These are phyloP conservation scores for Plusia festucae DNA, from an alignment of 2,888 invertebrate species.

Conservation along the genomic window DNA sequence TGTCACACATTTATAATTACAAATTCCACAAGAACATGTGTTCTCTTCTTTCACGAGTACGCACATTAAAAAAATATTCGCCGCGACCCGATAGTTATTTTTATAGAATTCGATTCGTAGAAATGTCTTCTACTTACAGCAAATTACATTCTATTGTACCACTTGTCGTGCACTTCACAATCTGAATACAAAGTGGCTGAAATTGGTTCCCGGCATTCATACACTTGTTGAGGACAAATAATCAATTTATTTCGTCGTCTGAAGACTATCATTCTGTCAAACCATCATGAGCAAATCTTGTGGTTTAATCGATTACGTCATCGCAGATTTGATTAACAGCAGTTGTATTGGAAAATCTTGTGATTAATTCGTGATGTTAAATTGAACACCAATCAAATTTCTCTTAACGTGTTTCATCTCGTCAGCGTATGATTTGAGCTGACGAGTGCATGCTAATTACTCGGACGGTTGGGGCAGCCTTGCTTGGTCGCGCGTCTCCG, in stretches of 20 bases:
- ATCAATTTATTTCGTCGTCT: conserved; percentile 66
- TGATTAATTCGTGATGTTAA: conserved; percentile 32
- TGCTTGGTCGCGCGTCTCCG: conserved; percentile 57
- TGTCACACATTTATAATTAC: conserved; percentile 46
- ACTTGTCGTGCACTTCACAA: conserved; percentile 62
- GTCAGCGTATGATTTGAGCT: conserved; percentile 41
- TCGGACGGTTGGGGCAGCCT: conserved; percentile 30
- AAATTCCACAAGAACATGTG: conserved; percentile 24
- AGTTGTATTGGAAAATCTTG: conserved; percentile 14
- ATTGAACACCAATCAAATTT: conserved; percentile 52
- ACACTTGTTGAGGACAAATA: conserved; percentile 61
- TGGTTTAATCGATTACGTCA: conserved; percentile 40
- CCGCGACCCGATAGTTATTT: conserved; percentile 22
- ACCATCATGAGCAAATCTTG: conserved; percentile 24
- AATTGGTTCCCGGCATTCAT: conserved; percentile 67
- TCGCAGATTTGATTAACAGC: conserved; percentile 30
- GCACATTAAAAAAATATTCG: conserved; percentile 25
- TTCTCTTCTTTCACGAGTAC: conserved; percentile 18
- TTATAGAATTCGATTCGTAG: conserved; percentile 12
- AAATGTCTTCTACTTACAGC: conserved; percentile 45
- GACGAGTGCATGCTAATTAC: conserved; percentile 48
- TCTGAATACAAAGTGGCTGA: conserved; percentile 72
- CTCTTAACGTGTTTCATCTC: conserved; percentile 46
- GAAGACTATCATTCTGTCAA: conserved; percentile 43
- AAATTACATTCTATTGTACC: conserved; percentile 67